phyloP scores from a whole-genome alignment of 2,113 vertebrate species.

The Macrotis lagotis region DNA sequence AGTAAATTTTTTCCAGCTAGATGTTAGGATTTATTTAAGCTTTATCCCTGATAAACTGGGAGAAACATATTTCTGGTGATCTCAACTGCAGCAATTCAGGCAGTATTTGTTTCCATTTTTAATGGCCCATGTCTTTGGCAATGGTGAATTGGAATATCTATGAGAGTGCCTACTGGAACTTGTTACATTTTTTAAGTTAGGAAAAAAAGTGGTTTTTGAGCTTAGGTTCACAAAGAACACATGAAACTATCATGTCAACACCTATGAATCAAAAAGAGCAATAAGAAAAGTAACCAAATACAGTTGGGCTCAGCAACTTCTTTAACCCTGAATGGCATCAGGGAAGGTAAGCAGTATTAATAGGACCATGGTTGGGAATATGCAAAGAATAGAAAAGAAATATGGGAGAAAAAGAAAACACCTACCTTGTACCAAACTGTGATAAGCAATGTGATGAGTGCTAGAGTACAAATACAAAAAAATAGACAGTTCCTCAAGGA shows the following conservation, averaged over 20 bases:
- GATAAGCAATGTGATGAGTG: neutral
- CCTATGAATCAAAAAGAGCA: neutral
- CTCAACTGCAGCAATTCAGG: too few species aligned
- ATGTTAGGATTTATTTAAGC: neutral
- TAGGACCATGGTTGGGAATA: neutral
- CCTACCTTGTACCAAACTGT: neutral
- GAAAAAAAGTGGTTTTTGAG: neutral
- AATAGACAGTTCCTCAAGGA: neutral
- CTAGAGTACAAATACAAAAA: neutral
- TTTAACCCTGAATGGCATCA: neutral
- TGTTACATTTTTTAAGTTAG: neutral
- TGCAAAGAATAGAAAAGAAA: neutral
- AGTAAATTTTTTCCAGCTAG: neutral
- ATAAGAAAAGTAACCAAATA: neutral
- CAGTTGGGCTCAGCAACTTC: neutral
- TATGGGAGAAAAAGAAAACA: neutral
- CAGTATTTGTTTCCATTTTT: neutral
- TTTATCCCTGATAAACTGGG: neutral
- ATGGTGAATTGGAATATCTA: accelerated
- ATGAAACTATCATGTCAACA: too few species aligned
- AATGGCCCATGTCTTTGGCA: accelerated
- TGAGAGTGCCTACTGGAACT: neutral
- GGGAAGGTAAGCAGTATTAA: neutral
- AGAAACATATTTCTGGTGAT: neutral
- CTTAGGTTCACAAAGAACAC: neutral